Conservation (phyloP, 2,888 invertebrate genomes). For the Lapara coniferarum region DNA sequence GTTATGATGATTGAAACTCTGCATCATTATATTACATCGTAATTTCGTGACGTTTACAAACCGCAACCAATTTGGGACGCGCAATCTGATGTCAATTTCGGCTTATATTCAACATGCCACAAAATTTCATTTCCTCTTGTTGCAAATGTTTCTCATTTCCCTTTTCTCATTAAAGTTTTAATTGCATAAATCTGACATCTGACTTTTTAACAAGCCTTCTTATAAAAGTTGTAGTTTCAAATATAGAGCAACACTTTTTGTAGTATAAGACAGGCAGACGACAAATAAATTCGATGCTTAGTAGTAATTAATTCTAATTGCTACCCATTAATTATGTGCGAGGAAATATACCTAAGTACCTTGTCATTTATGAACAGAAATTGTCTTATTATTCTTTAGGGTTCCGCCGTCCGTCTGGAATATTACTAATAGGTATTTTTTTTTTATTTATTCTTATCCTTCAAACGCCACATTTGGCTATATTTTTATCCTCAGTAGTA, state of each 20-base stretch:
- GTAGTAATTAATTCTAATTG: no score
- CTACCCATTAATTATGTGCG: no score
- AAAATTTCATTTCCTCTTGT: slow-evolving; percentile 27
- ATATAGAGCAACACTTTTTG: not conserved
- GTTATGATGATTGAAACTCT: slow-evolving; percentile 17
- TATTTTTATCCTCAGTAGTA: no score
- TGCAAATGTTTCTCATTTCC: slow-evolving; percentile 26
- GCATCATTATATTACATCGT: slow-evolving; percentile 8
- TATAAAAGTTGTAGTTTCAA: not conserved
- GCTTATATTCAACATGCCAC: slow-evolving; percentile 21
- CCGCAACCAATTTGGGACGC: slow-evolving; percentile 23
- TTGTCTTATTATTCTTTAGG: no score
- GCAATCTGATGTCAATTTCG: slow-evolving; percentile 23
- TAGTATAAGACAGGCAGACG: no score
- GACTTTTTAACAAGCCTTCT: slow-evolving; percentile 29
- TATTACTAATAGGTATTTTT: no score
- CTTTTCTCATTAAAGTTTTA: slow-evolving; percentile 31
- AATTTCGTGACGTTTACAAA: slow-evolving; percentile 23
- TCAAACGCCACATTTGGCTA: no score
- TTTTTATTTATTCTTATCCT: no score
- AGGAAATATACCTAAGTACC: no score
- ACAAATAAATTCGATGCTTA: no score
- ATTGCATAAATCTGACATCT: slow-evolving; percentile 32
- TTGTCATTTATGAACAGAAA: no score
- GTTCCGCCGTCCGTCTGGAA: no score